Base-by-base conservation (phyloP, 1,140 invertebrate species). In the Teleopsis dalmanni region DNA sequence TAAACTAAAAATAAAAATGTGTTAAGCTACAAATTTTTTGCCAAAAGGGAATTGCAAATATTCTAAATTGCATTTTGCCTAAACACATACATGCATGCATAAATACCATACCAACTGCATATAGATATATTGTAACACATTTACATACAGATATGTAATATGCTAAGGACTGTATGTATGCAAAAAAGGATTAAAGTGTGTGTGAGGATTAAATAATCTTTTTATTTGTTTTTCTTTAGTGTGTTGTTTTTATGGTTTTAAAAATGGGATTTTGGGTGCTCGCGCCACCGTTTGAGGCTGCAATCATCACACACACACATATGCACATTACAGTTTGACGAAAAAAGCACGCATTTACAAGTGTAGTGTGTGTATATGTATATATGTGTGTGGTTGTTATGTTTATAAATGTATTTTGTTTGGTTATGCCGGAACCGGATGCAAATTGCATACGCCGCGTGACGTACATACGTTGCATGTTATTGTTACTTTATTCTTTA, bases 21-120 rank as follows among this genome's bases (percentile, higher is more conserved):
- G 8, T 40, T 23, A 16, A 14, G n/a, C 35, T 19, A 19, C 16
- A 18, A 37, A 14, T 16, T 14, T n/a, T 9, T 10, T 8, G 40
- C 25, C 41, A 25, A 43, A 43, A 43, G 41, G 41, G 41, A 43
- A 43, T 43, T 43, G 41, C 41, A 43, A 43, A 43, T 43, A 43
- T 43, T 43, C 41, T 43, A 43, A 43, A 43, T 43, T 42, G 40
- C 23, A 42, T 42, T 42, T 27, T 42, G 40, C 23, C 29, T 23
- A 36, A 16, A 37, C 35, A 42, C 13, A 31, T 18, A 5, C 41
- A 18, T 9, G 7, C 26, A 31, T 21, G 3, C 2, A 40, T 40
- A 23, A 1, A 25, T 23, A 23, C 7, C 31, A 31, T 29, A 14
- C 25, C 16, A 43, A 29, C 27, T 29, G 41, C 26, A 31, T 43